phyloP scores from a whole-genome alignment of 2,113 vertebrate species.

The Coregonus clupeaformis region DNA sequence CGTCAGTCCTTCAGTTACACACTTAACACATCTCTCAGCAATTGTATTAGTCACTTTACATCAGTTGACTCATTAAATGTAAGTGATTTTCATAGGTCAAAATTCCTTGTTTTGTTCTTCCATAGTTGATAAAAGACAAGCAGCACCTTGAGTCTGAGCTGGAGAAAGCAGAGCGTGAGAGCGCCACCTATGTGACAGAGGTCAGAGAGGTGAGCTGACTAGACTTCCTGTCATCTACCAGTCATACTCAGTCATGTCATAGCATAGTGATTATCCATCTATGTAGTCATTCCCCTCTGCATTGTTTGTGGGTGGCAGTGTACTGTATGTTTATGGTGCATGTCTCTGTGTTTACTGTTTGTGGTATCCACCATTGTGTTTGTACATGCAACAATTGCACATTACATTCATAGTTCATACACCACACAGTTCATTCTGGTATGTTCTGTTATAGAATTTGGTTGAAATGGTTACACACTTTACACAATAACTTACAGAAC shows the following conservation, averaged over 20 bases:
- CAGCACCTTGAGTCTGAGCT: slow-evolving; percentile 91
- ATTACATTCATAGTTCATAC: neutral
- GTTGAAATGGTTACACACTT: neutral
- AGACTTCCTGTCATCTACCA: neutral
- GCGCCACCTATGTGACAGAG: slow-evolving; percentile 91
- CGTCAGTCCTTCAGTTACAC: slow-evolving; percentile 62
- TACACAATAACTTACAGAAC: neutral
- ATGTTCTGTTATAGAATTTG: neutral
- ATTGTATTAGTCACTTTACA: too few species aligned
- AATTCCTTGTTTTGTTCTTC: slow-evolving; percentile 12
- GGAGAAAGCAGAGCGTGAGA: slow-evolving; percentile 90
- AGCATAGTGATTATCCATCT: neutral
- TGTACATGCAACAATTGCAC: neutral
- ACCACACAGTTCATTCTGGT: neutral
- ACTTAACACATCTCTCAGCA: neutral
- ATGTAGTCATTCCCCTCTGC: neutral
- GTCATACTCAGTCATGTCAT: slow-evolving; percentile 8
- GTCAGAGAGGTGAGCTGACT: slow-evolving; percentile 87
- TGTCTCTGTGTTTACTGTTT: neutral
- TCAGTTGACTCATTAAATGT: neutral
- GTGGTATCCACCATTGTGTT: neutral
- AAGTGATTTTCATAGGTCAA: neutral
- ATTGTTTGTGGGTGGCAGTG: neutral
- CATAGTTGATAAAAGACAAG: slow-evolving; percentile 86
- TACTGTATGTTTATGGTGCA: neutral